Percentiles rank a stretch among this genome's conserved stretches.
Evolutionary conservation across 2,113 vertebrate species (phyloP).

Genomic region (Catharus minimus): DNA sequence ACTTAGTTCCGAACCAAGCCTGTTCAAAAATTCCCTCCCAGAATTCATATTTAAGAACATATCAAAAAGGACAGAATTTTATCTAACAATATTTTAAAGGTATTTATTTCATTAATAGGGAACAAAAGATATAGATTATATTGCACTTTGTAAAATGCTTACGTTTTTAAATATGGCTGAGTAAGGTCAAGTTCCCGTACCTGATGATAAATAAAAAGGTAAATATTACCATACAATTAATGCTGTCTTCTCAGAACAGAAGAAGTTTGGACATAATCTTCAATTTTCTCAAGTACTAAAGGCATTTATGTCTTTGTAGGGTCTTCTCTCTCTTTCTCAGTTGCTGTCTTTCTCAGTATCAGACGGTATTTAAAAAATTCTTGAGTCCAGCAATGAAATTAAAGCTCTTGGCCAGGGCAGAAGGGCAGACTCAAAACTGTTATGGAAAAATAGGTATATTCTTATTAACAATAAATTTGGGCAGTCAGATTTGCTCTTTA

Average conservation of each 20-base stretch:
- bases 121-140: background rate
- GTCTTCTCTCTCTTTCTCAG: background rate
- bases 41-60: background rate
- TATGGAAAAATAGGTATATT: background rate
- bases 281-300: background rate
- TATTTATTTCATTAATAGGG: background rate
- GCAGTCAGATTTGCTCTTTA: background rate
- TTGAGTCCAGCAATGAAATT: background rate
- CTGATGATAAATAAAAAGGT: background rate
- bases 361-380: background rate
- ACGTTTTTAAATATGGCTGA: background rate
- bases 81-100: background rate
- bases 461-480: background rate
- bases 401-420: background rate
- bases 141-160: background rate
- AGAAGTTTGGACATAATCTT: background rate
- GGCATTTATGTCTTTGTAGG: background rate
- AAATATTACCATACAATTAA: background rate
- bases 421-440: background rate
- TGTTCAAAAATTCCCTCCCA: background rate
- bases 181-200: background rate
- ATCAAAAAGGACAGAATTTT: background rate
- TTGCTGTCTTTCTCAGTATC: background rate
- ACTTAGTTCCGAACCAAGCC: background rate
- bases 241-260: background rate